phyloP scores from a whole-genome alignment of 2,113 vertebrate species.

The Alligator sinensis region DNA sequence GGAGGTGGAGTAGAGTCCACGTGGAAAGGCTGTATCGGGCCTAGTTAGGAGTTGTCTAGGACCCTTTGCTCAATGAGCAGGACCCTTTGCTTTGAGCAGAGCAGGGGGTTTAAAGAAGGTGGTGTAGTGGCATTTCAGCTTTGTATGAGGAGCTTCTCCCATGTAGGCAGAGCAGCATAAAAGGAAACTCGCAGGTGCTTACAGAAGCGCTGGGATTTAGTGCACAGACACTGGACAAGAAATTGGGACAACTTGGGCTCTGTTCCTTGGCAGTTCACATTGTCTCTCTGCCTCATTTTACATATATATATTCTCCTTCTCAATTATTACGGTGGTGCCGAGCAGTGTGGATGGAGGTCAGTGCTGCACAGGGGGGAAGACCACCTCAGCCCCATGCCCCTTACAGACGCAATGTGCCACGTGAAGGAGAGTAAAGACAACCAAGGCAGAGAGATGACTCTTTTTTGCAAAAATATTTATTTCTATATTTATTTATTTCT shows the following conservation, averaged over 20 bases:
- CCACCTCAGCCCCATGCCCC: neutral
- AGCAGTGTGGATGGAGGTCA: neutral
- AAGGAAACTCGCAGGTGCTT: neutral
- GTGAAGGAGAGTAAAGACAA: neutral
- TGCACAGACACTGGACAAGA: neutral
- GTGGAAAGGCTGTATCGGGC: accelerated
- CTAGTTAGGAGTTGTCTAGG: neutral
- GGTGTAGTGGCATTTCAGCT: neutral
- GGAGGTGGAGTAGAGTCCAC: accelerated
- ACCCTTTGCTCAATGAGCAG: no score
- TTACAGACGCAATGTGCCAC: neutral
- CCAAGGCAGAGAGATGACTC: neutral
- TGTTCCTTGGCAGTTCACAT: neutral
- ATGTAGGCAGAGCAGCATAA: neutral
- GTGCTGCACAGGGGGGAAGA: neutral
- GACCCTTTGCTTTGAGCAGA: no score
- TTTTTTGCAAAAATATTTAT: no score
- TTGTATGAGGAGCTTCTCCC: neutral
- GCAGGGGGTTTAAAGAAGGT: neutral
- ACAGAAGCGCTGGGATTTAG: neutral
- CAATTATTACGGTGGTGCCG: neutral
- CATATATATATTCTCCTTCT: no score
- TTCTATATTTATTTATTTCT: no score
- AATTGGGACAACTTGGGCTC: neutral
- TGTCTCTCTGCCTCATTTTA: no score